Percentiles rank a stretch among this genome's conserved stretches.
These are phyloP conservation scores for Coregonus suidteri DNA, from an alignment of 2,797 vertebrate species.

Conservation along the genomic window DNA sequence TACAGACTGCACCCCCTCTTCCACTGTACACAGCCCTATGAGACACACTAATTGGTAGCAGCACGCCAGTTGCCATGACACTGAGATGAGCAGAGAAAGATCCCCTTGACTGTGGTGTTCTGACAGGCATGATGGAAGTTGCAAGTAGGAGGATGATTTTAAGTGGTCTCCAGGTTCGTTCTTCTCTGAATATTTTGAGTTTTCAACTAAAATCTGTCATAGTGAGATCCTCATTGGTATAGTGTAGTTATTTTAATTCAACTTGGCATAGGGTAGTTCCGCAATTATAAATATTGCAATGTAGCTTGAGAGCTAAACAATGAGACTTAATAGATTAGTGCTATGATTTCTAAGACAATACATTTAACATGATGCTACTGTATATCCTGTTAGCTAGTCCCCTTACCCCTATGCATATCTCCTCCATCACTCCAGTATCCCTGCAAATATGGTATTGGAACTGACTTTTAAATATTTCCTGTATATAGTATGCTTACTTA, in stretches of 20 bases:
- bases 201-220: background rate
- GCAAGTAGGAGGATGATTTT: background rate
- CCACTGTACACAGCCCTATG: background rate
- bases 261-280: too few relatives aligned
- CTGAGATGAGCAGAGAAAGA: too few relatives aligned
- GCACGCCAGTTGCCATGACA: background rate
- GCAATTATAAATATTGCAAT: too few relatives aligned
- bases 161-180: background rate
- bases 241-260: too few relatives aligned
- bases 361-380: background rate
- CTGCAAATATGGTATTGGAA: too few relatives aligned
- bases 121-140: background rate
- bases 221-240: too few relatives aligned
- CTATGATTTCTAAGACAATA: background rate
- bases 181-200: background rate
- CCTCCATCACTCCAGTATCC: too few relatives aligned
- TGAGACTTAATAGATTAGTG: background rate
- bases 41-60: background rate
- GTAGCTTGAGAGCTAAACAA: background rate
- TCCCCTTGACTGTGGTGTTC: background rate
- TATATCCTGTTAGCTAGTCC: too few relatives aligned
- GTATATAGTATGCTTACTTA: too few relatives aligned
- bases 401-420: too few relatives aligned
- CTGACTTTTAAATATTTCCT: too few relatives aligned
- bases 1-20: background rate